phyloP scores from a whole-genome alignment of 2,113 vertebrate species.

The Elachura formosa region DNA sequence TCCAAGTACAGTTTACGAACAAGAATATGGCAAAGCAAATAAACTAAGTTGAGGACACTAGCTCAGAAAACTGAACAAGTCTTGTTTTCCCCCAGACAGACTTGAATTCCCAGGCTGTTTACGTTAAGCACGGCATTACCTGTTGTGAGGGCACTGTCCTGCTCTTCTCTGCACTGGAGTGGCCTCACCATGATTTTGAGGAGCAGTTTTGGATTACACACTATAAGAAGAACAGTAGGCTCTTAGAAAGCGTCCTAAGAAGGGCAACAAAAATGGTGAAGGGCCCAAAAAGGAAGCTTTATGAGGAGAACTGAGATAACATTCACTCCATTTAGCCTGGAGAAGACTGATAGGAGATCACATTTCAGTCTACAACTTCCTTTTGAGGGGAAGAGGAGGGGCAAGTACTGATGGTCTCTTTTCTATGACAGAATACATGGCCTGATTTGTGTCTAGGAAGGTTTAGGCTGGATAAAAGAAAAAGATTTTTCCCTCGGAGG shows the following conservation, averaged over 20 bases:
- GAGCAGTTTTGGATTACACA: not conserved
- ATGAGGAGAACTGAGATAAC: not conserved
- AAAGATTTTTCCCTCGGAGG: not conserved
- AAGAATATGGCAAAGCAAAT: not conserved
- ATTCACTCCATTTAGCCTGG: not conserved
- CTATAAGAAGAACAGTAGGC: not conserved
- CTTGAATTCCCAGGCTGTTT: not conserved
- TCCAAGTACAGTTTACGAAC: not conserved
- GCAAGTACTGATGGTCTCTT: not conserved
- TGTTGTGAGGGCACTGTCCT: accelerated
- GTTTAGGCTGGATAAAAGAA: not conserved
- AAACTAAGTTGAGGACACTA: not conserved
- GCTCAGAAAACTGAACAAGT: not conserved
- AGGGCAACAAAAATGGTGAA: not conserved
- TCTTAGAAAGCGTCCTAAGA: not conserved
- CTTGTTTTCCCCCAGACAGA: not conserved
- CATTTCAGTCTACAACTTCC: too few species aligned
- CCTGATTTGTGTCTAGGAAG: not conserved
- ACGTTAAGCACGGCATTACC: accelerated
- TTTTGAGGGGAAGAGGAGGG: not conserved
- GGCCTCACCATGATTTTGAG: accelerated
- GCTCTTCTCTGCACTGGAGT: accelerated
- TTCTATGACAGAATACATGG: not conserved
- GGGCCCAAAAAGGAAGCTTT: not conserved
- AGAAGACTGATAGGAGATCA: not conserved